Evolutionary conservation across 2,113 vertebrate species (phyloP).

Genomic region (Sinocyclocheilus anophthalmus): DNA sequence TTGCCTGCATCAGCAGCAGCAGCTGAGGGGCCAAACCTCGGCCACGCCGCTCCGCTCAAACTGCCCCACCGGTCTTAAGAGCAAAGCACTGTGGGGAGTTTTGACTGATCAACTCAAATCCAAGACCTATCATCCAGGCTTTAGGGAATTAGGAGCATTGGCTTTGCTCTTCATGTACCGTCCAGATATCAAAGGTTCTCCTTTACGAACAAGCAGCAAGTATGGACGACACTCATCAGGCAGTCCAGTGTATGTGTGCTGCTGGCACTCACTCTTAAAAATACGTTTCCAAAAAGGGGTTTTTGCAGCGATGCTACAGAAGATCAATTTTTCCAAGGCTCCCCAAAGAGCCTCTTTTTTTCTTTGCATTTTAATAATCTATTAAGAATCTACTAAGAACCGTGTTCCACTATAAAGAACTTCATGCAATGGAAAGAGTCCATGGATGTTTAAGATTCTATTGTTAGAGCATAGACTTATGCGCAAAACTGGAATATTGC

Average conservation of each 20-base stretch:
- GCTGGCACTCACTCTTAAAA: background rate
- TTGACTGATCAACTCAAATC: conserved; percentile 43
- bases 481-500: too few relatives aligned
- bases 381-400: too few relatives aligned
- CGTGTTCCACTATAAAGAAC: too few relatives aligned
- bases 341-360: background rate
- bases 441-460: too few relatives aligned
- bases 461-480: too few relatives aligned
- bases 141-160: conserved; percentile 13
- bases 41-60: conserved; percentile 56
- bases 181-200: conserved; percentile 34
- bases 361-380: too few relatives aligned
- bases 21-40: conserved; percentile 64
- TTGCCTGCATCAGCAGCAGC: conserved; percentile 76
- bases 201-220: background rate
- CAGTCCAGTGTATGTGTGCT: background rate
- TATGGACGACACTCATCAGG: conserved; percentile 7
- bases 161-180: background rate
- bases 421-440: too few relatives aligned
- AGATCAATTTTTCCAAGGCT: background rate
- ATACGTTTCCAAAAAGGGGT: too few relatives aligned
- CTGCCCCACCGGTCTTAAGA: conserved; percentile 61
- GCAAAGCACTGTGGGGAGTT: conserved; percentile 54
- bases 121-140: conserved; percentile 17
- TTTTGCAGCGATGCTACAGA: background rate